Evolutionary conservation across 2,113 vertebrate species (phyloP), one percentile per base, ranked within the genome.

Genomic region (Vulpes ferrilata): DNA sequence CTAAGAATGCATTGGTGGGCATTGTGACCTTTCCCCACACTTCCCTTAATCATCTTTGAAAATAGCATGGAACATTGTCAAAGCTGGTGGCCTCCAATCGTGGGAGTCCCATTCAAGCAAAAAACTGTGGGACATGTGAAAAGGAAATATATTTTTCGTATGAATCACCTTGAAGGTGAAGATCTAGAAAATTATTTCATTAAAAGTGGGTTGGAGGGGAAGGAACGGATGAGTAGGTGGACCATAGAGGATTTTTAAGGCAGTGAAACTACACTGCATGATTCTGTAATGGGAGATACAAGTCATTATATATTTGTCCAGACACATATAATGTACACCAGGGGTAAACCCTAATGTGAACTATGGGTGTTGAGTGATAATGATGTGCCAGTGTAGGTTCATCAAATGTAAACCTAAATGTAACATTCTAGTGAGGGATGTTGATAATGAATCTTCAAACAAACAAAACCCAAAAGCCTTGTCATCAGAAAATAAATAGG

Each of bases 401-500:
- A 94, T 71, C 51, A 88, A 1, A 32, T n/a, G 0, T 55, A 76
- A 83, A 43, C 43, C 6, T 13, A 73, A 90, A 30, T 65, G 20
- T 27, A 65, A 51, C 67, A n/a, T 30, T 62, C 57, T 83, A 57
- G 48, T 38, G 38, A 11, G 13, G 25, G 20, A 25, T 43, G 25
- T 95, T 15, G 67, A 32, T 19, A 65, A 53, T 27, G 51, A 5
- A 76, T 78, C 22, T 35, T 22, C 4, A 65, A 55, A 57, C 25
- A 48, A 43, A 27, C 73, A 51, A 78, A 78, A 76, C 38, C 25
- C 43, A 17, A 51, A 76, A 78, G 43, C 74, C 74, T 25, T 78
- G 74, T 27, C 15, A 69, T 87, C 81, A 27, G 87, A 83, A 93
- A 96, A 64, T 67, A 89, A 84, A 76, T 22, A 84, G 17, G 23